These are phyloP conservation scores for Eupristina koningsbergeri DNA, from an alignment of 1,140 invertebrate species.

Conservation along the genomic window DNA sequence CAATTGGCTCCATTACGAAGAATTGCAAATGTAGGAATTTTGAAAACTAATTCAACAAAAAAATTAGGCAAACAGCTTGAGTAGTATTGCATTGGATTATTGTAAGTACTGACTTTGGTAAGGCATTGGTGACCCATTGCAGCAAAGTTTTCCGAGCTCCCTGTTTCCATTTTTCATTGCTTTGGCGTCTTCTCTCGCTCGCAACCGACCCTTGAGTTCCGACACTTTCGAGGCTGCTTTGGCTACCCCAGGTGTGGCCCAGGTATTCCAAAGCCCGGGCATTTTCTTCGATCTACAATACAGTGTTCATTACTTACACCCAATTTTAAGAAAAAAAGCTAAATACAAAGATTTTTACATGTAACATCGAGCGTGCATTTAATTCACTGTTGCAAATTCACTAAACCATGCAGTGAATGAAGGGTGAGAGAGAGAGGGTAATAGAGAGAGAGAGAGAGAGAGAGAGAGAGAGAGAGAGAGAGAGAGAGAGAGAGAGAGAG, in stretches of 20 bases:
- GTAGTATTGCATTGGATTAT: not conserved
- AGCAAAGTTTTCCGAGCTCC: conserved; percentile 93
- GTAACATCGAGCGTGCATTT: conserved; percentile 54
- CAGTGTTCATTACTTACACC: not conserved
- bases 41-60: too few species aligned
- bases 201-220: conserved; percentile 79
- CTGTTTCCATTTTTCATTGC: conserved; percentile 84
- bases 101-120: conserved; percentile 84
- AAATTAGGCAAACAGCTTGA: not conserved
- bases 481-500: too few species aligned
- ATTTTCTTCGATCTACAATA: conserved; percentile 93
- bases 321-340: not conserved
- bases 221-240: conserved; percentile 85
- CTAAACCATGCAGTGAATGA: conserved; percentile 51
- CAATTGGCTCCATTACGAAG: too few species aligned
- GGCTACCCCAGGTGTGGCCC: conserved; percentile 85
- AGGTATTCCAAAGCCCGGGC: conserved; percentile 91
- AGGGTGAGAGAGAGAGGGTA: too few species aligned
- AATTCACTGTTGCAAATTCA: conserved; percentile 40
- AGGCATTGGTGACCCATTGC: conserved; percentile 94
- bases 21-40: too few species aligned
- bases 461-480: too few species aligned
- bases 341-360: conserved; percentile 4
- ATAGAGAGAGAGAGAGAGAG: too few species aligned
- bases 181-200: conserved; percentile 69